Evolutionary conservation across 2,888 invertebrate genomes (phyloP).

Genomic region (Conchocele bisecta): DNA sequence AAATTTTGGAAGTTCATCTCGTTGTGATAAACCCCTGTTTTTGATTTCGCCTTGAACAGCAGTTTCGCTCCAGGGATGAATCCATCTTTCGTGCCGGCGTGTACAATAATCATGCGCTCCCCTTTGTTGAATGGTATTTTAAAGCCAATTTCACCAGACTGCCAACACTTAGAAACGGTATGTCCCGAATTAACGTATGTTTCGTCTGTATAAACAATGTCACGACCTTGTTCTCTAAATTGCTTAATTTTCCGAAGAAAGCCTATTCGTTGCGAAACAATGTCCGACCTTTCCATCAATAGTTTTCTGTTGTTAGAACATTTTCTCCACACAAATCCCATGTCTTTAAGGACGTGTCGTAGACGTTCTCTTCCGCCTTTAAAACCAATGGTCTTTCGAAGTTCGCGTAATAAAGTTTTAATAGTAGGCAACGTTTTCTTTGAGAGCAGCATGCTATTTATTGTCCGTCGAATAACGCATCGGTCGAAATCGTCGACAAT

Average conservation of each 20-base stretch:
- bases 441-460: too few relatives aligned
- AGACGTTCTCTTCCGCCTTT: background rate
- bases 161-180: constrained; percentile 12
- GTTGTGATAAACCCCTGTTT: background rate
- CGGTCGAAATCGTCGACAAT: too few relatives aligned
- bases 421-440: too few relatives aligned
- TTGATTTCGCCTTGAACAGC: constrained; percentile 2
- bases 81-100: constrained; percentile 6
- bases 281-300: background rate
- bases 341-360: background rate
- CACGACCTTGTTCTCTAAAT: background rate
- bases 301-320: background rate
- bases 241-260: background rate
- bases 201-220: constrained; percentile 3
- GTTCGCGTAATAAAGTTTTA: too few relatives aligned
- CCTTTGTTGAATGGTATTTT: background rate
- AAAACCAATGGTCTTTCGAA: background rate
- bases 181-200: constrained; percentile 9
- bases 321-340: background rate
- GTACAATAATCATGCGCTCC: constrained; percentile 8
- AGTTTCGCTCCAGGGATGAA: constrained; percentile 1
- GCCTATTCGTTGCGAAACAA: background rate
- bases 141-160: background rate
- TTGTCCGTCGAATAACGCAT: too few relatives aligned
- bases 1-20: constrained; percentile 18